These are phyloP conservation scores for Probosciger aterrimus DNA, from an alignment of 2,113 vertebrate species.

Conservation along the genomic window DNA sequence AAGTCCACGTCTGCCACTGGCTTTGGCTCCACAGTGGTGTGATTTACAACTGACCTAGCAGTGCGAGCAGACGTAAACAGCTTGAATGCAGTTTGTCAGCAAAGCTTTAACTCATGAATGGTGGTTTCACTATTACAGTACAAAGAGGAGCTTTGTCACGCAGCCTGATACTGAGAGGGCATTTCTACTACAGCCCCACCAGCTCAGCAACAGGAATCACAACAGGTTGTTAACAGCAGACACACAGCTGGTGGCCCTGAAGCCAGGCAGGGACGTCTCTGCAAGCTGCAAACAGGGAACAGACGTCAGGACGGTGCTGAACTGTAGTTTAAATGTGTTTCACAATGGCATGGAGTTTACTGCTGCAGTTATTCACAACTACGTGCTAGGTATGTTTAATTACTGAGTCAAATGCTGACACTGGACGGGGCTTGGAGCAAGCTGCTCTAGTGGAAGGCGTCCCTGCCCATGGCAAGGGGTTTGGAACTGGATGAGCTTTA, in stretches of 20 bases:
- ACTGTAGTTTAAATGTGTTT: background rate
- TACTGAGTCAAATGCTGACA: background rate
- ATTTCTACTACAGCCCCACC: background rate
- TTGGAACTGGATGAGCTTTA: background rate
- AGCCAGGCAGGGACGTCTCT: background rate
- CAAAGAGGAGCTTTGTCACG: background rate
- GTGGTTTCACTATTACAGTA: background rate
- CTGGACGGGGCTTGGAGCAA: background rate
- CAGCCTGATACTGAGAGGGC: background rate
- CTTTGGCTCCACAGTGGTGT: background rate
- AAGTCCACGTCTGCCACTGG: background rate
- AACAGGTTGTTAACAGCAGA: background rate
- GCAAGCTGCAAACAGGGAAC: too few species aligned
- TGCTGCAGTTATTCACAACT: background rate
- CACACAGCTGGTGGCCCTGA: background rate
- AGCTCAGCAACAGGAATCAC: background rate
- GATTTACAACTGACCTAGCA: background rate
- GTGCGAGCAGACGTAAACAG: background rate
- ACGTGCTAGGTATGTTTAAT: background rate
- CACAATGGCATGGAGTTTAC: too few species aligned
- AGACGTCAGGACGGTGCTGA: background rate
- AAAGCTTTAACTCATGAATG: background rate
- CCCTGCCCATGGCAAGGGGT: background rate
- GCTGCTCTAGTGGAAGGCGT: background rate
- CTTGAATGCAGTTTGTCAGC: background rate